Base-by-base conservation (phyloP, 2,797 vertebrate genomes). In the Pangasius mekongensis region DNA sequence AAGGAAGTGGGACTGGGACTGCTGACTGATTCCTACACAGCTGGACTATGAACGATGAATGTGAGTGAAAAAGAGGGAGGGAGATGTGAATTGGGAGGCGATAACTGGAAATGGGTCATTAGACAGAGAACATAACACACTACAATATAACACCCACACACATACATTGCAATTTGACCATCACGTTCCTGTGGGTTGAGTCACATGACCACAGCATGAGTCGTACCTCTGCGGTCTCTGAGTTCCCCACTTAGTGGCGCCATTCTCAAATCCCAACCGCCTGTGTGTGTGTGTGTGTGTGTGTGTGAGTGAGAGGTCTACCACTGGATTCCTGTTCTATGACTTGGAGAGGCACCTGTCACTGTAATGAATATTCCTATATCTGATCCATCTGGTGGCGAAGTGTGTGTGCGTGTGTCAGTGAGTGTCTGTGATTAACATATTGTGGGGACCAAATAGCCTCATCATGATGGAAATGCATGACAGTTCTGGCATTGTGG, bases 321-420 rank as follows among this genome's bases (percentile, higher is more conserved):
- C 74, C 39, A 86, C 92, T 90, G 87, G 95, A 96, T 96, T 96
- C 94, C 93, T 92, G 77, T 90, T 89, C 90, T 91, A 88, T 95
- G 94, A 97, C 92, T 97, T 95, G 95, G 92, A 94, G 89, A 94
- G 93, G 91, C 96, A 91, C 95, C 95, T 97, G 95, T 94, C 95
- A 89, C 86, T 78, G 33, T 87, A 81, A n/a, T 76, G 5, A n/a
- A 13, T 52, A 58, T 67, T 39, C 24, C 11, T 73, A 64, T 64
- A 89, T 74, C 2, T n/a, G 54, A 86, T 87, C 56, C 2, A 60
- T 86, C 87, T 80, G 77, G 67, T 78, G 82, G 56, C 52, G 4
- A 60, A 3, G 16, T 33, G 33, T 30, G 54, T 76, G 69, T 30
- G 24, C 13, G 54, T 30, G 24, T 30, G 54, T 24, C 39, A 30